Base-by-base conservation (phyloP, 2,888 invertebrate species). In the Allacma fusca region DNA sequence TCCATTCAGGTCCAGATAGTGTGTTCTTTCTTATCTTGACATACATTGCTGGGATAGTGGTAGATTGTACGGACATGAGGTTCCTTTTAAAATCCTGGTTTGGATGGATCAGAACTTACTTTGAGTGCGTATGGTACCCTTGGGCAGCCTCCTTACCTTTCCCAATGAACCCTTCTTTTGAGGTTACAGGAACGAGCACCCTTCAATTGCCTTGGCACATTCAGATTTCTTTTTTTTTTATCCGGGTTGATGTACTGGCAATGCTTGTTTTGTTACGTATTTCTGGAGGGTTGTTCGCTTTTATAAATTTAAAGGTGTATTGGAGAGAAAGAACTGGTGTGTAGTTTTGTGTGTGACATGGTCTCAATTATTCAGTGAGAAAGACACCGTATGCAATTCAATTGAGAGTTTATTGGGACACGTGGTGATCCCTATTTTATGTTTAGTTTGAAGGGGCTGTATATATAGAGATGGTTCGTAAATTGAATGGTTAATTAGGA, bases 121-220 rank as follows among this genome's bases (percentile, higher is more conserved):
- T 16, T 50, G 5, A 19, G 2, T 12, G 1, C 16, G 7, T 50
- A 40, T 40, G 7, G 16, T 5, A 50, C 50, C 50, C 19, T 5
- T 50, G 19, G 50, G 50, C 50, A 50, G 50, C 50, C 50, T 50
- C 50, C 50, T 50, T 50, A 50, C 50, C 50, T 50, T 50, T 50
- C 50, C 50, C 50, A 50, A 50, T 50, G 50, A 50, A 50, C 50
- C 50, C 50, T 50, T 50, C 50, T 50, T 50, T 50, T 50, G 50
- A 50, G 50, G 50, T 50, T 50, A 16, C 7, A 50, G 19, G 50
- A 50, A 50, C 50, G 50, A 50, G 50, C 50, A 50, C 50, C 50
- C 50, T 50, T 50, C 7, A 16, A 19, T 50, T 50, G 16, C 50
- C n/a, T 50, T 50, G 4, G 50, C 50, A 16, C 50, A 50, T 50